These are phyloP conservation scores for Calliphora vicina DNA, from an alignment of 1,140 invertebrate genomes.

Conservation along the genomic window DNA sequence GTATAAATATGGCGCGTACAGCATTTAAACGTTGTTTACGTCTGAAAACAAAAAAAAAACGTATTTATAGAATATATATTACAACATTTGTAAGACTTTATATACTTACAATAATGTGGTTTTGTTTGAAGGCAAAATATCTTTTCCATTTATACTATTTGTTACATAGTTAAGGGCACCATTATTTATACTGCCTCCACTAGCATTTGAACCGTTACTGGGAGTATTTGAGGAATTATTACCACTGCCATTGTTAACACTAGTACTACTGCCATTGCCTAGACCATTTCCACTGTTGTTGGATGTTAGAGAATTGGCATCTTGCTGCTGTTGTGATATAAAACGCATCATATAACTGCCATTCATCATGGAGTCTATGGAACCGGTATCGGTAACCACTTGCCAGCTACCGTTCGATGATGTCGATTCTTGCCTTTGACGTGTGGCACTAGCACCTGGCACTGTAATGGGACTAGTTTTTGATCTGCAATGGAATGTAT, in stretches of 20 bases:
- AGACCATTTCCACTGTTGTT: not conserved
- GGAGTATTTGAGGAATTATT: constrained; percentile 20
- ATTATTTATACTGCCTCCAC: constrained; percentile 62
- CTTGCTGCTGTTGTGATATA: constrained; percentile 58
- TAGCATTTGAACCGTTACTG: constrained; percentile 66
- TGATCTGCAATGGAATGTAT: constrained; percentile 49
- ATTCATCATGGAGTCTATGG: constrained; percentile 66
- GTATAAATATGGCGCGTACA: constrained; percentile 60
- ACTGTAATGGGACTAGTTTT: constrained; percentile 71
- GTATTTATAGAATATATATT: too few species aligned
- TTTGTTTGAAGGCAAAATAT: constrained; percentile 3
- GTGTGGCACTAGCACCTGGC: constrained; percentile 58
- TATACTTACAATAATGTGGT: constrained; percentile 64
- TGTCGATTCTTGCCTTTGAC: constrained; percentile 69
- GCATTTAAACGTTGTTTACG: constrained; percentile 68
- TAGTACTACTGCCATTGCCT: not conserved
- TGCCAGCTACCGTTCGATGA: constrained; percentile 70
- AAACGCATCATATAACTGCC: constrained; percentile 65
- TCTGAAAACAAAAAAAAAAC: constrained; percentile 48
- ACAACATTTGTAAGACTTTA: not conserved
- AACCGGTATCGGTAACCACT: constrained; percentile 73
- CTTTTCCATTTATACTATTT: not conserved
- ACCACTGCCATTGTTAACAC: not conserved
- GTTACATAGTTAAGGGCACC: not conserved
- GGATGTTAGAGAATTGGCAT: constrained; percentile 3